A percentile compares a stretch with the other conserved stretches of the same genome.
Evolutionary conservation across 2,113 vertebrate genomes (phyloP).

Genomic region (Acanthochromis polyacanthus): DNA sequence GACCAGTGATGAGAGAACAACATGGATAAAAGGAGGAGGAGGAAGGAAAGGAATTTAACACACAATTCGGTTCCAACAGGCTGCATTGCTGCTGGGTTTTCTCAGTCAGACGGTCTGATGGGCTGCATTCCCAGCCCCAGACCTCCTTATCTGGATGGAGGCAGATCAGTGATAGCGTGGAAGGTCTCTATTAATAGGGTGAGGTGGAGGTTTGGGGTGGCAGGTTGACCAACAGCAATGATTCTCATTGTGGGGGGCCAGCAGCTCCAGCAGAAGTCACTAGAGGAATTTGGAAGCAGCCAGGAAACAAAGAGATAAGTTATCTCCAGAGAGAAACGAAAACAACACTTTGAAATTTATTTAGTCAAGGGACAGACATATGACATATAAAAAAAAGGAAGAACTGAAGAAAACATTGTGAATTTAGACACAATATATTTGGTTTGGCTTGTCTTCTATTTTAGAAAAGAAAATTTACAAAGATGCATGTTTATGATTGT

Average conservation of each 20-base stretch:
- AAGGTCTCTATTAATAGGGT: constrained; percentile 35
- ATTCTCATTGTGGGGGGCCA: neutral
- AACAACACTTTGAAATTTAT: too few relatives aligned
- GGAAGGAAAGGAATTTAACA: constrained; percentile 24
- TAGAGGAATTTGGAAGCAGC: too few relatives aligned
- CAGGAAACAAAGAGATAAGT: too few relatives aligned
- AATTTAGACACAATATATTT: too few relatives aligned
- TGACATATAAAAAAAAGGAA: too few relatives aligned
- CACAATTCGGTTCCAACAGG: neutral
- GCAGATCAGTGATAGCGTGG: constrained; percentile 27
- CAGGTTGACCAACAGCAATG: neutral
- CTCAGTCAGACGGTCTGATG: constrained; percentile 19
- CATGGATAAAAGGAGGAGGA: constrained; percentile 37
- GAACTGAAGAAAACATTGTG: too few relatives aligned
- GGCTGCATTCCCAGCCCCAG: neutral
- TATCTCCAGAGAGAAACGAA: too few relatives aligned
- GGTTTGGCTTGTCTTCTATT: too few relatives aligned
- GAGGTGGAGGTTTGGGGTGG: constrained; percentile 16
- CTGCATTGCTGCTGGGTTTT: neutral
- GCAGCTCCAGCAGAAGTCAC: too few relatives aligned
- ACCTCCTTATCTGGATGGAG: constrained; percentile 37
- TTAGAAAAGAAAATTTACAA: too few relatives aligned
- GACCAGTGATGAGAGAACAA: constrained; percentile 31
- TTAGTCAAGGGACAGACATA: too few relatives aligned
- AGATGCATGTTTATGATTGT: too few relatives aligned